Percentiles rank a stretch among this genome's conserved stretches.
phyloP scores from a whole-genome alignment of 1,140 invertebrate species.

The Diplogasteroides magnus region DNA sequence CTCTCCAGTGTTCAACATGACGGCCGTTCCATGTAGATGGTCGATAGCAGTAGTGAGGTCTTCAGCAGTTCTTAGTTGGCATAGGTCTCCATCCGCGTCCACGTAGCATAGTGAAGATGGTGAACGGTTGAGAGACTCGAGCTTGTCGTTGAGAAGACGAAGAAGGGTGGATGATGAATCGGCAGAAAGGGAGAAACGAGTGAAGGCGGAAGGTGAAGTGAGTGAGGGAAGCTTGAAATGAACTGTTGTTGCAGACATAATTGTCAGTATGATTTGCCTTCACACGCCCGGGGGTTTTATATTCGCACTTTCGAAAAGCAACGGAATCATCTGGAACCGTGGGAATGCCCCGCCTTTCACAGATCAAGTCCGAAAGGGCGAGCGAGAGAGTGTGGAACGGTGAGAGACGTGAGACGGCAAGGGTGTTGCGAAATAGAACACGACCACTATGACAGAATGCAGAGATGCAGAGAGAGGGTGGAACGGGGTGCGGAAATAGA shows the following conservation, averaged over 20 bases:
- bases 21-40: not conserved
- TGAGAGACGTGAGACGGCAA: not conserved
- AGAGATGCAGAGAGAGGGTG: too few species aligned
- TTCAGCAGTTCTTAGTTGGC: not conserved
- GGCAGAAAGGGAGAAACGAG: conserved; percentile 1
- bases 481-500: too few species aligned
- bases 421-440: not conserved
- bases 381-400: not conserved
- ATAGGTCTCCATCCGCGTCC: not conserved
- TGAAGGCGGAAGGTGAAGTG: not conserved
- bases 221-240: not conserved
- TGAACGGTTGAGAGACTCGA: not conserved
- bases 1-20: not conserved
- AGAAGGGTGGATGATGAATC: not conserved
- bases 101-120: not conserved
- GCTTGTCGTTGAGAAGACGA: not conserved
- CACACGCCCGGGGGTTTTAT: not conserved
- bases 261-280: not conserved
- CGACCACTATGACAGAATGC: not conserved
- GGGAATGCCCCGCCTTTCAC: not conserved
- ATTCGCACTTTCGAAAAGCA: not conserved
- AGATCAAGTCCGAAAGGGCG: not conserved
- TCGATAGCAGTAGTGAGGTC: not conserved
- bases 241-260: not conserved
- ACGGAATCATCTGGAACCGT: not conserved